These are phyloP conservation scores for Lucilia sericata DNA, from an alignment of 1,140 invertebrate species.

Conservation along the genomic window DNA sequence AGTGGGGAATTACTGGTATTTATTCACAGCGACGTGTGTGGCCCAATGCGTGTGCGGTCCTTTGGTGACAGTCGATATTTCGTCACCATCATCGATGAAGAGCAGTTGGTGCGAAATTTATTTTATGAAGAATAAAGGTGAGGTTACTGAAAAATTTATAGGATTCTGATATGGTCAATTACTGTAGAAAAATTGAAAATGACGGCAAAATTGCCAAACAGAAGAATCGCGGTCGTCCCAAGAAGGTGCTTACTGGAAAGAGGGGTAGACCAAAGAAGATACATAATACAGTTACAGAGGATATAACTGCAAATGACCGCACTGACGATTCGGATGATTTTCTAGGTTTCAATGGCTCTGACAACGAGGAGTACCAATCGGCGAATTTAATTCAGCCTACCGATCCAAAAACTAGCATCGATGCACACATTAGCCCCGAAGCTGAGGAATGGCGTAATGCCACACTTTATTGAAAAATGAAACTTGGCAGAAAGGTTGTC, in stretches of 20 bases:
- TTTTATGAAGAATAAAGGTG: no score
- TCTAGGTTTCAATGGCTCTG: no score
- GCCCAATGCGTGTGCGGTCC: slow-evolving; percentile 54
- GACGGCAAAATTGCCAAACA: not conserved
- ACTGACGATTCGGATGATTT: not conserved
- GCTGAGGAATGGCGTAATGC: not conserved
- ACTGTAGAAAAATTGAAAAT: not conserved
- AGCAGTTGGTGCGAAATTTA: no score
- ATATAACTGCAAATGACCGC: not conserved
- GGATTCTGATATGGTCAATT: not conserved
- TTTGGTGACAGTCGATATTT: slow-evolving; percentile 57
- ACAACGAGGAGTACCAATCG: no score
- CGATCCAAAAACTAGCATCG: not conserved
- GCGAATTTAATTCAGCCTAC: no score
- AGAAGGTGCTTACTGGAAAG: no score
- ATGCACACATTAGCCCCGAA: not conserved
- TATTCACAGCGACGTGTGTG: slow-evolving; percentile 59
- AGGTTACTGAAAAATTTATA: no score
- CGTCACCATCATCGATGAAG: slow-evolving; percentile 50
- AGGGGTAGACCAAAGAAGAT: not conserved
- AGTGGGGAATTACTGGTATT: slow-evolving; percentile 49
- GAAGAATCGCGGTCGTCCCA: not conserved
- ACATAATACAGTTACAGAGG: not conserved
- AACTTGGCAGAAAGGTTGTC: not conserved
- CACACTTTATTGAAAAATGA: not conserved